Conservation (phyloP, 35 echinoderm and acorn worm species). For the Eucidaris tribuloides region DNA sequence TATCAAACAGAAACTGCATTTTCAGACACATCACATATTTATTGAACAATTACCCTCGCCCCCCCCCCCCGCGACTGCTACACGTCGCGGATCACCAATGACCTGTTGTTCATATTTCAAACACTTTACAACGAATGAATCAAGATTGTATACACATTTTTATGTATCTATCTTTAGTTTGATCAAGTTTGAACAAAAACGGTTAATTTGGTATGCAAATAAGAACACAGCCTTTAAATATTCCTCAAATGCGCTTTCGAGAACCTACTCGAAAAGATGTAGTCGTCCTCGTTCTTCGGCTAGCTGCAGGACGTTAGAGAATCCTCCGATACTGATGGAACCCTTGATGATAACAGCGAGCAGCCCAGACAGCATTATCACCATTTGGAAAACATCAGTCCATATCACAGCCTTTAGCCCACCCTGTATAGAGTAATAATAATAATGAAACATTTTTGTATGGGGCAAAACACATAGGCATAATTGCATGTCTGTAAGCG, state of each 20-base stretch:
- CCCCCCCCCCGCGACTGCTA: no score
- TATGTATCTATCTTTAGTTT: background rate
- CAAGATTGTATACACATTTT: background rate
- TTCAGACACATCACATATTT: no score
- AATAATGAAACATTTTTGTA: background rate
- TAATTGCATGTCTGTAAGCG: no score
- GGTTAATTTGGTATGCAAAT: background rate
- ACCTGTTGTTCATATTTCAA: no score
- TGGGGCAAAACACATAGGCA: no score
- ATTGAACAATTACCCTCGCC: no score
- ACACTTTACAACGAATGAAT: no score
- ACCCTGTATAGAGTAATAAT: slow-evolving; percentile 2
- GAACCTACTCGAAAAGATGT: slow-evolving; percentile 9
- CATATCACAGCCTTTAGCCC: slow-evolving; percentile 70
- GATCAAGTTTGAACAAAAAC: background rate
- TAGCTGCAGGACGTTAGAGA: slow-evolving; percentile 1
- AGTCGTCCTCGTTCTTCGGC: background rate
- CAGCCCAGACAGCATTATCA: background rate
- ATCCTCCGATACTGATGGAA: slow-evolving; percentile 24
- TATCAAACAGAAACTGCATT: no score
- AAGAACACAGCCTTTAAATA: background rate
- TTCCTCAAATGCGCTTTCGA: background rate
- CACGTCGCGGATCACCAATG: no score
- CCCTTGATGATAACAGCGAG: slow-evolving; percentile 37
- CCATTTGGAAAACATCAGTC: slow-evolving; percentile 64